Evolutionary conservation across 2,888 invertebrate genomes (phyloP).

Genomic region (Pogonocherus hispidulus): DNA sequence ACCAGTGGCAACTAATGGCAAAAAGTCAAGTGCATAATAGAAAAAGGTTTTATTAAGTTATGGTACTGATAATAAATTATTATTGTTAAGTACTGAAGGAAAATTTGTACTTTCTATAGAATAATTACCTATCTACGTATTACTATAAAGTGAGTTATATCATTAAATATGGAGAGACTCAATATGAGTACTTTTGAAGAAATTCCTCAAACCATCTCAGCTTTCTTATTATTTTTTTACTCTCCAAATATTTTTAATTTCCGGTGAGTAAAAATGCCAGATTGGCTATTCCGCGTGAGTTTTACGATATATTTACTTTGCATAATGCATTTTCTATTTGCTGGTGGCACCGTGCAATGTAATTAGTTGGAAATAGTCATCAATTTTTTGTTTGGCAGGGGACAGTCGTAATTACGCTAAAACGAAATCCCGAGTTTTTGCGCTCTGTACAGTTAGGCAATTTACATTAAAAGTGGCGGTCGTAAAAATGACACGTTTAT

Average conservation of each 20-base stretch:
- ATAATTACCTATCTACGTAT: too few species aligned
- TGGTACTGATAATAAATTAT: too few species aligned
- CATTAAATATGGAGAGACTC: too few species aligned
- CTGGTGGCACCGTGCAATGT: slow-evolving; percentile 6
- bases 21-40: too few species aligned
- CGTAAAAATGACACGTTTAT: slow-evolving; percentile 26
- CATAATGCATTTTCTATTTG: slow-evolving; percentile 34
- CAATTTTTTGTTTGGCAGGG: slow-evolving; percentile 33
- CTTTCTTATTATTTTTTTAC: slow-evolving; percentile 17
- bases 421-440: slow-evolving; percentile 28
- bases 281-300: slow-evolving; percentile 25
- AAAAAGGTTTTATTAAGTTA: too few species aligned
- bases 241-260: slow-evolving; percentile 1
- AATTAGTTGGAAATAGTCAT: slow-evolving; percentile 30
- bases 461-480: slow-evolving; percentile 24
- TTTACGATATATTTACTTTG: slow-evolving; percentile 34
- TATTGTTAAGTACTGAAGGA: too few species aligned
- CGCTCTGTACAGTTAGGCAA: slow-evolving; percentile 24
- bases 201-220: neutral
- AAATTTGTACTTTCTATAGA: too few species aligned
- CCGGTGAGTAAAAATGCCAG: slow-evolving; percentile 20
- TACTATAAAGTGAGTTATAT: too few species aligned
- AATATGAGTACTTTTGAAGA: too few species aligned
- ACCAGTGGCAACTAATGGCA: too few species aligned
- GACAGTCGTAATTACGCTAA: slow-evolving; percentile 31